Evolutionary conservation across 2,113 vertebrate species (phyloP).

Genomic region (Chaetops frenatus): DNA sequence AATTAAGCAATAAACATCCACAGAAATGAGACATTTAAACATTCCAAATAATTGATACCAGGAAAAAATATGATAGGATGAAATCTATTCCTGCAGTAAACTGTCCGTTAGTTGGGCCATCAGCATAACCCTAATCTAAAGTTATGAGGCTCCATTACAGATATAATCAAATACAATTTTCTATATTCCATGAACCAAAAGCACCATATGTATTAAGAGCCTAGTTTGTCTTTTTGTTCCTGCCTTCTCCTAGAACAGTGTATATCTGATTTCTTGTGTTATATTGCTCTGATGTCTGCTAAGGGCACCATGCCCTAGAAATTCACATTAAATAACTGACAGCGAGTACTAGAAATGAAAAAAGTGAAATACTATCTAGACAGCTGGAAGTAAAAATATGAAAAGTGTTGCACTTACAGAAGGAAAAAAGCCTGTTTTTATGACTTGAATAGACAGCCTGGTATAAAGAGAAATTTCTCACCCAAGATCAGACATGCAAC

Average conservation of each 20-base stretch:
- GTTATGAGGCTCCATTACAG: constrained; percentile 64
- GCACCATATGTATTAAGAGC: constrained; percentile 10
- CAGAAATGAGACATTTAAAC: constrained; percentile 64
- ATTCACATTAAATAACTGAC: constrained; percentile 64
- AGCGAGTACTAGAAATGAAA: constrained; percentile 56
- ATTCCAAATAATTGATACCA: constrained; percentile 66
- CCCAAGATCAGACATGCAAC: not conserved
- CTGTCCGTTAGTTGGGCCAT: constrained; percentile 47
- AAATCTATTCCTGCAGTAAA: constrained; percentile 49
- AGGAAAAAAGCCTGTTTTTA: constrained; percentile 38
- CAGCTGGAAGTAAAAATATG: constrained; percentile 64
- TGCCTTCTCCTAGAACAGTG: constrained; percentile 19
- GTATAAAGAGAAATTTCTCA: constrained; percentile 49
- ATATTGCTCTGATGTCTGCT: constrained; percentile 62
- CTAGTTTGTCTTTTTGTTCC: constrained; percentile 50
- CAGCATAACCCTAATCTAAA: constrained; percentile 61
- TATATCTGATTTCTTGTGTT: constrained; percentile 51
- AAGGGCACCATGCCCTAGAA: constrained; percentile 67
- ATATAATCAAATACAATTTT: constrained; percentile 65
- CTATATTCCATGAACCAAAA: constrained; percentile 63
- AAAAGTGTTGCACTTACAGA: constrained; percentile 59
- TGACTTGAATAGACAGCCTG: constrained; percentile 38
- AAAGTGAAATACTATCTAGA: constrained; percentile 65
- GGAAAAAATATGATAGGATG: constrained; percentile 45
- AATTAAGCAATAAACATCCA: constrained; percentile 65